Conservation (phyloP, 2,113 vertebrate species). For the Dicaeum eximium region DNA sequence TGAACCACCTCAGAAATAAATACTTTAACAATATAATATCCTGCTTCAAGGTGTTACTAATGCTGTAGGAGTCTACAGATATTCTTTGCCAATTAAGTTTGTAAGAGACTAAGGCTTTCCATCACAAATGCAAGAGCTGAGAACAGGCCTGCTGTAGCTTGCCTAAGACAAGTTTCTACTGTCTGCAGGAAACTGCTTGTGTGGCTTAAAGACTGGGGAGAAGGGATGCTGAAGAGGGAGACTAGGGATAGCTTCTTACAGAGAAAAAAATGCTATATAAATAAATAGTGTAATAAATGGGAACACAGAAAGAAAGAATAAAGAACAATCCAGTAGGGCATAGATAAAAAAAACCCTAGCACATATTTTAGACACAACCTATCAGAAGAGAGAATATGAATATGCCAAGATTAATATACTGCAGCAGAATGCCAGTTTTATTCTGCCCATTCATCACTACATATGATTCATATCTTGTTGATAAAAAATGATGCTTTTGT, state of each 20-base stretch:
- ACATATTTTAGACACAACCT: neutral
- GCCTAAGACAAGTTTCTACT: neutral
- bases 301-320: conserved; percentile 8
- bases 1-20: neutral
- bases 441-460: neutral
- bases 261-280: neutral
- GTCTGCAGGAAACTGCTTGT: neutral
- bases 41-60: neutral
- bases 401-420: conserved; percentile 42
- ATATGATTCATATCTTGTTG: neutral
- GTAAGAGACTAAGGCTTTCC: neutral
- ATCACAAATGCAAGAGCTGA: neutral
- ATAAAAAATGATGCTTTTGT: neutral
- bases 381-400: conserved; percentile 6
- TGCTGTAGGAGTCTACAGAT: neutral
- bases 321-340: neutral
- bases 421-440: neutral
- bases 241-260: neutral
- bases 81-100: neutral
- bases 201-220: neutral
- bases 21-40: neutral
- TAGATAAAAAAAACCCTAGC: neutral
- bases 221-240: neutral
- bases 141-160: neutral
- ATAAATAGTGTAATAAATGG: conserved; percentile 13